Base-by-base conservation (phyloP, 2,888 invertebrate genomes). In the Ariolimax columbianus region DNA sequence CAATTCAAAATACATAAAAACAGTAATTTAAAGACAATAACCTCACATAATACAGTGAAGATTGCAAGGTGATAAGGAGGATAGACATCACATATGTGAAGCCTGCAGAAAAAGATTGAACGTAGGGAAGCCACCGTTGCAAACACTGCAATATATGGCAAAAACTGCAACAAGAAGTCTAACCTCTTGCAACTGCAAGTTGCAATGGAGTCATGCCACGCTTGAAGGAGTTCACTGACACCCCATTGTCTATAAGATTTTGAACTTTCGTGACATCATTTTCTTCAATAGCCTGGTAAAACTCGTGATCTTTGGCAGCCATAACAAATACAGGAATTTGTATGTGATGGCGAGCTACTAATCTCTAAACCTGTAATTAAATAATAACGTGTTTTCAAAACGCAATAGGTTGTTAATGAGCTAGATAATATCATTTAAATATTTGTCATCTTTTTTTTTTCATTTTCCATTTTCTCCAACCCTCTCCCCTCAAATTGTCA, bases 171-270 rank as follows among this genome's bases (percentile, higher is more conserved):
- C 55, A 55, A 55, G n/a, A 63, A 63, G 4, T 63, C 63, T 23
- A 63, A 63, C 63, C 63, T 63, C 11, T 63, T 63, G 63, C n/a
- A 63, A 63, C 23, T 63, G 63, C 63, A n/a, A 63, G 63, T 30
- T 63, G 63, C n/a, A 63, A 23, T 63, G 63, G 63, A 7, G n/a
- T 1, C 63, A 63, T 63, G 2, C n/a, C 30, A 63, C n/a, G 7
- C 7, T n/a, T 30, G 30, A 9, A 63, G n/a, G n/a, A 63, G 30
- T 63, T 63, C 63, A 63, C 30, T 63, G 63, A 63, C 26, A 63
- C 63, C 4, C 63, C 63, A 0, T 63, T n/a, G n/a, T 63, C 11
- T 7, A 63, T 26, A n/a, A 63, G 63, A 26, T n/a, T 30, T 30
- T 4, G n/a, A 63, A 63, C 30, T 63, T 63, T 63, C 30, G 3